Percentiles rank a stretch among this genome's conserved stretches.
Conservation (phyloP, 2,113 vertebrate genomes). For the Rhinichthys klamathensis region DNA sequence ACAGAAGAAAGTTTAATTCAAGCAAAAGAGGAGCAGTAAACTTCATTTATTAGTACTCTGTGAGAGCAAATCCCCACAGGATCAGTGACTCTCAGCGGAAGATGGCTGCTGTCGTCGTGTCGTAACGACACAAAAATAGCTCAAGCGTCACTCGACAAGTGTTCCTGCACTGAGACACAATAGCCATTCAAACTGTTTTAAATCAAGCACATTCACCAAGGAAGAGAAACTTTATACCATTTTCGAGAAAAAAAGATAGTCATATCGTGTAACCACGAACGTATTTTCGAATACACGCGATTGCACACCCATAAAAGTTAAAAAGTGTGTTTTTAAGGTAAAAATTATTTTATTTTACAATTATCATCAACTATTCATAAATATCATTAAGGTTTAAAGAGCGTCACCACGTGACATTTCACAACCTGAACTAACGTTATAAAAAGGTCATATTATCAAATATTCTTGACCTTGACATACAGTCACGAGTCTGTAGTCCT, state of each 20-base stretch:
- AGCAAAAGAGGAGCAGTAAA: not conserved
- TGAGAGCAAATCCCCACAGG: not conserved
- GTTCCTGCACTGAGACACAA: not conserved
- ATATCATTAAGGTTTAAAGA: no score
- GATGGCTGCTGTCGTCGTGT: not conserved
- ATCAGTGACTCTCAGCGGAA: not conserved
- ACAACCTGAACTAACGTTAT: no score
- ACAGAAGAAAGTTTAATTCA: not conserved
- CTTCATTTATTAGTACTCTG: no score
- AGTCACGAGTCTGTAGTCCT: no score
- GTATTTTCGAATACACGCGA: no score
- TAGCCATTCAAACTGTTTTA: not conserved
- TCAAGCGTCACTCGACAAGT: not conserved
- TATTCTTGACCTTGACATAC: no score
- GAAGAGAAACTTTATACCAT: not conserved
- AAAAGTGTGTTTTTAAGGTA: not conserved
- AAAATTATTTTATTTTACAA: not conserved
- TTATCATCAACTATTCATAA: no score
- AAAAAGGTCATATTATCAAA: no score
- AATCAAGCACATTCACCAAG: not conserved
- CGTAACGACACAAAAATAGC: conserved; percentile 17
- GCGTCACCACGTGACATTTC: no score
- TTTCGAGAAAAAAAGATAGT: no score
- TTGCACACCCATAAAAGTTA: no score
- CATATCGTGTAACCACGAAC: no score